Percentiles rank a stretch among this genome's conserved stretches.
These are phyloP conservation scores for Magallana angulata DNA, from an alignment of 1,140 invertebrate species.

Conservation along the genomic window DNA sequence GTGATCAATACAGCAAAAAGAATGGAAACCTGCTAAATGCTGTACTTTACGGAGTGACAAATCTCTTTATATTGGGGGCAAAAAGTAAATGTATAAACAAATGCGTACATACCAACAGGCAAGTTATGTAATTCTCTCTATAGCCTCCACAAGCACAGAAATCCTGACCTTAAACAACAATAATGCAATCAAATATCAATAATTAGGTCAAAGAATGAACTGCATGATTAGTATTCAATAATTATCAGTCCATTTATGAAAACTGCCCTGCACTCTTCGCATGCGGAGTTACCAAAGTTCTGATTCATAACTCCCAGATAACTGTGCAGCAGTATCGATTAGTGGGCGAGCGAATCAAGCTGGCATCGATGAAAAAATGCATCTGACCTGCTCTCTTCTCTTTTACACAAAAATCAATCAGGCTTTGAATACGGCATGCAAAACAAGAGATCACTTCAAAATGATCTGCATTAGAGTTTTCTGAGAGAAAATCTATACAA, in stretches of 20 bases:
- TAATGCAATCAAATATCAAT: neutral
- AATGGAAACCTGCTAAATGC: neutral
- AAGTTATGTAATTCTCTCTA: neutral
- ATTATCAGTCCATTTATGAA: too few relatives aligned
- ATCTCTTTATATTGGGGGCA: neutral
- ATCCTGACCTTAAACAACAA: neutral
- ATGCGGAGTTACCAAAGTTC: slow-evolving; percentile 2
- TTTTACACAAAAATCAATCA: slow-evolving; percentile 7
- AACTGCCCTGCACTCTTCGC: neutral
- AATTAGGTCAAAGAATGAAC: too few relatives aligned
- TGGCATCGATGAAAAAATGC: neutral
- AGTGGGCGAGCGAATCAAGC: neutral
- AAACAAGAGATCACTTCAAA: slow-evolving; percentile 22
- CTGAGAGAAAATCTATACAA: neutral
- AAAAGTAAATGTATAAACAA: neutral
- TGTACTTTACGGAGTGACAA: neutral
- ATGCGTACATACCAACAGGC: neutral
- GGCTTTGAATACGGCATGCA: neutral
- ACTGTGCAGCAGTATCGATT: slow-evolving; percentile 29
- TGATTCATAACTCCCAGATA: neutral
- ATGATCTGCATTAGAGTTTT: slow-evolving; percentile 9
- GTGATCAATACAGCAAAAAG: neutral
- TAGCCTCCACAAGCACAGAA: neutral
- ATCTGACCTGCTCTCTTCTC: slow-evolving; percentile 26
- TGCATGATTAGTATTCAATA: too few relatives aligned